Conservation (phyloP, 2,888 invertebrate genomes). For the Drosophila rellima region DNA sequence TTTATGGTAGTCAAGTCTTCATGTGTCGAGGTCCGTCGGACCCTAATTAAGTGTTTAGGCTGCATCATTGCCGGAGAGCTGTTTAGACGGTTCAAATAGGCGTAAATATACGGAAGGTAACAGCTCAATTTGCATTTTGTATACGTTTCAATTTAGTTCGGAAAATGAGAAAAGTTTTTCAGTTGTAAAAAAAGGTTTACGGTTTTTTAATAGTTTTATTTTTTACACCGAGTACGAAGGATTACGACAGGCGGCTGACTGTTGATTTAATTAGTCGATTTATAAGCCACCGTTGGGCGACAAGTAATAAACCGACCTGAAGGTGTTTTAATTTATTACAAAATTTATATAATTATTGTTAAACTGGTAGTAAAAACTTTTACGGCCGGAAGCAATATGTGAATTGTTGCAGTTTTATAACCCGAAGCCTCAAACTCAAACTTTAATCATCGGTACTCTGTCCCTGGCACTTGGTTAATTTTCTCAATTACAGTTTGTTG, state of each 20-base stretch:
- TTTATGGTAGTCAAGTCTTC: constrained; percentile 69
- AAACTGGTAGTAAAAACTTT: constrained; percentile 52
- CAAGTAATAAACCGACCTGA: constrained; percentile 26
- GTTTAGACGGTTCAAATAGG: constrained; percentile 60
- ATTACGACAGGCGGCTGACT: constrained; percentile 34
- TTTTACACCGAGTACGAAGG: constrained; percentile 25
- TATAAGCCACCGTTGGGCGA: constrained; percentile 43
- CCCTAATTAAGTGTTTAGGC: constrained; percentile 78
- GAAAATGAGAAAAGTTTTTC: constrained; percentile 40
- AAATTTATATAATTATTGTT: constrained; percentile 51
- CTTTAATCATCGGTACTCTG: not conserved
- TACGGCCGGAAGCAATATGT: constrained; percentile 62
- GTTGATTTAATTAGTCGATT: constrained; percentile 73
- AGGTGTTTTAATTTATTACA: constrained; percentile 57
- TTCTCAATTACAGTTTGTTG: not conserved
- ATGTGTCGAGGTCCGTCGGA: constrained; percentile 46
- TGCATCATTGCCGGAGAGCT: constrained; percentile 49
- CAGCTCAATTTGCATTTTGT: constrained; percentile 81
- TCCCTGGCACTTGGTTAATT: not conserved
- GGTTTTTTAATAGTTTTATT: constrained; percentile 65
- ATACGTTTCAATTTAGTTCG: constrained; percentile 52
- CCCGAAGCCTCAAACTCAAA: constrained; percentile 9
- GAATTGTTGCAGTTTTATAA: constrained; percentile 38
- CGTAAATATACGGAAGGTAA: constrained; percentile 60
- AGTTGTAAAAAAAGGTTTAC: constrained; percentile 66